These are phyloP conservation scores for Celastrina argiolus DNA, from an alignment of 2,888 invertebrate species.

Conservation along the genomic window DNA sequence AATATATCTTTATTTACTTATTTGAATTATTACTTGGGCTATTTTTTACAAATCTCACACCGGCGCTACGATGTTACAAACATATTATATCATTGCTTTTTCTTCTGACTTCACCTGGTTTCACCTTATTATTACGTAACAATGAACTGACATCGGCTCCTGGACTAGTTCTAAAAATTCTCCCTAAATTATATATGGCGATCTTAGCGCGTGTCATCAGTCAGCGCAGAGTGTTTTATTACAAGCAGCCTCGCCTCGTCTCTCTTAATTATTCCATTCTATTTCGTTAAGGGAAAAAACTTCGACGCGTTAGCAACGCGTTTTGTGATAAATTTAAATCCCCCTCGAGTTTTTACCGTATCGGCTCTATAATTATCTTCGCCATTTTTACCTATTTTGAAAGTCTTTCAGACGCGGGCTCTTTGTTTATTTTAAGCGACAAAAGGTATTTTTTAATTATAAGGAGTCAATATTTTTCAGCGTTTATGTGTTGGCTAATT, in stretches of 20 bases:
- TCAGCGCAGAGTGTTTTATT: constrained; percentile 69
- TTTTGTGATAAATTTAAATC: constrained; percentile 71
- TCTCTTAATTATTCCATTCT: constrained; percentile 71
- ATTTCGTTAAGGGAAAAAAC: constrained; percentile 57
- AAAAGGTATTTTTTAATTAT: constrained; percentile 13
- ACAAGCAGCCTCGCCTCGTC: constrained; percentile 53
- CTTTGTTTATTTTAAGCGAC: constrained; percentile 2
- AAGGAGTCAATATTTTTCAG: neutral
- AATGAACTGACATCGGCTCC: neutral
- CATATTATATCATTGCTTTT: too few species aligned
- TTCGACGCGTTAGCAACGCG: constrained; percentile 59
- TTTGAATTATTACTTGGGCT: too few species aligned
- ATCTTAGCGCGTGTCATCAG: constrained; percentile 54
- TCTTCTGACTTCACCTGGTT: too few species aligned
- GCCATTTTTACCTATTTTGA: constrained; percentile 44
- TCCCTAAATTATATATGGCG: constrained; percentile 32
- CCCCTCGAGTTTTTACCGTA: constrained; percentile 47
- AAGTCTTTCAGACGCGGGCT: constrained; percentile 38
- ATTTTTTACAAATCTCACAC: too few species aligned
- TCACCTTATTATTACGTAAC: too few species aligned
- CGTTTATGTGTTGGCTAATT: too few species aligned
- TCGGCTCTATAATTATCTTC: constrained; percentile 52
- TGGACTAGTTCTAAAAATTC: constrained; percentile 8
- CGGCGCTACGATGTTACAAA: too few species aligned
- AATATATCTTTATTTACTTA: too few species aligned